These are phyloP conservation scores for Triplophysa dalaica DNA, from an alignment of 2,113 vertebrate genomes.

Conservation along the genomic window DNA sequence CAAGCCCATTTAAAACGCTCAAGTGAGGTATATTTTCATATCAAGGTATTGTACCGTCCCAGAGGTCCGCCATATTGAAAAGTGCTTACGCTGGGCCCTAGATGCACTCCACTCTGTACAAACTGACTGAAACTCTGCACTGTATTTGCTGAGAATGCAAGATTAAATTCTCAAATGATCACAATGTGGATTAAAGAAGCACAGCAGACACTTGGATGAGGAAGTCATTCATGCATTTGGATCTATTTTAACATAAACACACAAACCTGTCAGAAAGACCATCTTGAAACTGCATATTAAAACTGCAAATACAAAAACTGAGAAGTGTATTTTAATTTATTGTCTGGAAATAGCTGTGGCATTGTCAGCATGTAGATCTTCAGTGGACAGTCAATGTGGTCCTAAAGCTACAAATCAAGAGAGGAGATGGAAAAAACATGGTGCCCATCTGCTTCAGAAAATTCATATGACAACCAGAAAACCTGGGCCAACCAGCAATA, in stretches of 20 bases:
- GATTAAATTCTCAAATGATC: constrained; percentile 33
- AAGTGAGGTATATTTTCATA: constrained; percentile 42
- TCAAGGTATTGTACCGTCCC: constrained; percentile 32
- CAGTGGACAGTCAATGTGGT: background rate
- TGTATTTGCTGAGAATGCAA: constrained; percentile 50
- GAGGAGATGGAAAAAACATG: background rate
- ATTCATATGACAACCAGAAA: constrained; percentile 15
- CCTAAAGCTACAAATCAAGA: background rate
- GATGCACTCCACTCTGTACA: constrained; percentile 26
- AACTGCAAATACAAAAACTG: background rate
- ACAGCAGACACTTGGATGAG: constrained; percentile 36
- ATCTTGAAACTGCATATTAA: constrained; percentile 27
- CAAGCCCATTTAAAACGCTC: constrained; percentile 18
- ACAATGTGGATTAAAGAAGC: constrained; percentile 10
- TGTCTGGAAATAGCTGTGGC: constrained; percentile 15
- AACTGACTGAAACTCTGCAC: constrained; percentile 35
- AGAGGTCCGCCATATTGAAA: constrained; percentile 27
- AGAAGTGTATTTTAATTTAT: background rate
- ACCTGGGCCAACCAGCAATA: background rate
- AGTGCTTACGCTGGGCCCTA: constrained; percentile 49
- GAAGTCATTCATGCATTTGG: constrained; percentile 20
- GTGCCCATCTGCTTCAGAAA: background rate
- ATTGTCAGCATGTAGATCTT: background rate
- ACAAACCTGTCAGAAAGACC: constrained; percentile 36
- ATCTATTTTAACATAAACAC: constrained; percentile 33